Percentiles rank a stretch among this genome's conserved stretches.
phyloP scores from a whole-genome alignment of 2,113 vertebrate species.

The Amblyornis subalaris region DNA sequence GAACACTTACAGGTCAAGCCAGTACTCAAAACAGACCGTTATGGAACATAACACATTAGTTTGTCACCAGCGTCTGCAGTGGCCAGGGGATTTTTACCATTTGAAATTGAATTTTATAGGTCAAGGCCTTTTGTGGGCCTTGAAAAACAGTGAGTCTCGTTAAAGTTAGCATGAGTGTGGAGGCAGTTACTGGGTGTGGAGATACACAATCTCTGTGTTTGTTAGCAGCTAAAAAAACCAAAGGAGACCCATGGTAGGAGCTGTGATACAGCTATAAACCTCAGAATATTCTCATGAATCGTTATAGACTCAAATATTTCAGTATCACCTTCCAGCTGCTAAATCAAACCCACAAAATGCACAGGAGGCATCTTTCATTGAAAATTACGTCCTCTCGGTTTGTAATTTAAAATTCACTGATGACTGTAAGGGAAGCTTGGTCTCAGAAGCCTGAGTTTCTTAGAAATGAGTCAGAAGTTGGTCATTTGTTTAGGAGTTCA shows the following conservation, averaged over 20 bases:
- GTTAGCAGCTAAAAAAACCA: constrained; percentile 3
- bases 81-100: constrained; percentile 67
- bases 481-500: neutral
- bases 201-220: constrained; percentile 17
- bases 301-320: constrained; percentile 8
- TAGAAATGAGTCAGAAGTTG: constrained; percentile 38
- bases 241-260: neutral
- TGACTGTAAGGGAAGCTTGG: constrained; percentile 27
- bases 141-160: constrained; percentile 42
- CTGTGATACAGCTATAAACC: neutral
- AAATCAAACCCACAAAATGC: constrained; percentile 17
- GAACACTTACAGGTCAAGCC: constrained; percentile 74
- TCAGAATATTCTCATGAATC: constrained; percentile 31
- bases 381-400: neutral
- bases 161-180: constrained; percentile 9
- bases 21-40: constrained; percentile 66
- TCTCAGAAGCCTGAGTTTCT: neutral
- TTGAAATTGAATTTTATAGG: constrained; percentile 71
- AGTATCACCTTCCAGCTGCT: neutral
- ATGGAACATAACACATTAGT: constrained; percentile 65
- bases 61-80: constrained; percentile 48
- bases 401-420: constrained; percentile 8
- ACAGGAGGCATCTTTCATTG: neutral
- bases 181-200: constrained; percentile 27
- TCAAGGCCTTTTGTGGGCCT: constrained; percentile 52